Percentiles rank a stretch among this genome's conserved stretches.
Conservation (phyloP, 2,888 invertebrate genomes). For the Mythimna ferrago region DNA sequence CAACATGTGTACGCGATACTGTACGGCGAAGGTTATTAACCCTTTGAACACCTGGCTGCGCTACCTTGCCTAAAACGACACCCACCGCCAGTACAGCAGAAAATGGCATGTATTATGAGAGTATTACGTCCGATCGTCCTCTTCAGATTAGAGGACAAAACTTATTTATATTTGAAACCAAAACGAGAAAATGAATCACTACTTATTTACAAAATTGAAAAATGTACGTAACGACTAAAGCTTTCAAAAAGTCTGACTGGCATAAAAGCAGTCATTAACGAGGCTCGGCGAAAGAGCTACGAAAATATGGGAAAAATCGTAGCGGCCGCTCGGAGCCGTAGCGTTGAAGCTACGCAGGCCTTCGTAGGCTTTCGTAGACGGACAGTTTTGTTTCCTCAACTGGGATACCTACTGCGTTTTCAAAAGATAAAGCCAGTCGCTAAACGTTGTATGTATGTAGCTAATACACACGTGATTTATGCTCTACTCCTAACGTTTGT, state of each 20-base stretch:
- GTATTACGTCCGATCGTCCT: background rate
- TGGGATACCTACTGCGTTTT: constrained; percentile 23
- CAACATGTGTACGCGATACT: constrained; percentile 15
- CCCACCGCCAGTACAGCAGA: background rate
- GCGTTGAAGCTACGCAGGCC: constrained; percentile 21
- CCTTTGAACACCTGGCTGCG: constrained; percentile 38
- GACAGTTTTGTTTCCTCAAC: constrained; percentile 19
- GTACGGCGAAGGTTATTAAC: constrained; percentile 25
- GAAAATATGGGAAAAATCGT: constrained; percentile 27
- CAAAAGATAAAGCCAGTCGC: constrained; percentile 38
- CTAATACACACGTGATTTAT: constrained; percentile 51
- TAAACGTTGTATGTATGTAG: constrained; percentile 15
- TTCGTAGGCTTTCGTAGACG: constrained; percentile 32
- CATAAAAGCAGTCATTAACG: constrained; percentile 22
- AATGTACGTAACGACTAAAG: constrained; percentile 2
- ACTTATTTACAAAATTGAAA: background rate
- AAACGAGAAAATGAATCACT: background rate
- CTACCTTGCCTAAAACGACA: constrained; percentile 14
- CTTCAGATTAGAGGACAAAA: background rate
- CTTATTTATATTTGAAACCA: constrained; percentile 8
- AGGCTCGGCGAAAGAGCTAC: background rate
- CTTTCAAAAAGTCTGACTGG: constrained; percentile 39
- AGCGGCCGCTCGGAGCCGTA: constrained; percentile 36
- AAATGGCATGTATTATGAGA: background rate
- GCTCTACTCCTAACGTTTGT: constrained; percentile 33